Evolutionary conservation across 2,113 vertebrate genomes (phyloP), one percentile per base, ranked within the genome.

Genomic region (Lycaon pictus): DNA sequence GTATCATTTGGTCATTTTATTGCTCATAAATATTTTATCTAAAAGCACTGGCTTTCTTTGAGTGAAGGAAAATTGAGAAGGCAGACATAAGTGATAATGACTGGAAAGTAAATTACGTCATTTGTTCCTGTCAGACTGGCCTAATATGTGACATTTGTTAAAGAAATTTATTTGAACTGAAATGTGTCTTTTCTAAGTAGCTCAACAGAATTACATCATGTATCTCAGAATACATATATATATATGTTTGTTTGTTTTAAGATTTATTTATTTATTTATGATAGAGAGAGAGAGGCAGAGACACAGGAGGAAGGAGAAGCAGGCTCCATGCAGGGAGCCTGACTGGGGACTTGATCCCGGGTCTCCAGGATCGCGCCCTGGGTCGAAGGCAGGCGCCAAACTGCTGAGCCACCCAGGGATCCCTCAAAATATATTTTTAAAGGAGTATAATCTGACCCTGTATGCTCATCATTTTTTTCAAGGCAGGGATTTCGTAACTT

Each of bases 11-110:
- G 51, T 63, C 27, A 32, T 84, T 80, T 35, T 88, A 4, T 81
- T 94, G 63, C 53, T 96, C 32, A 16, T 74, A 69, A 92, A 71
- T 97, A 60, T 43, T 82, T 63, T 29, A 43, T 35, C 67, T 95
- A 77, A 87, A 92, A 37, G 60, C 88, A 89, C 65, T 55, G 60
- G 60, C 20, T 95, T 97, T 88, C 58, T 84, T 74, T 86, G 92
- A 93, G 67, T 81, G 48, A 93, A 77, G 65, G 67, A 83, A 84
- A 72, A 85, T 56, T 56, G 76, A 65, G 67, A 90, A 90, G 74
- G 56, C 76, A 93, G 48, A 23, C 29, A 22, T 53, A 65, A 77
- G 35, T 84, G 27, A 27, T 85, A 37, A 51, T 58, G 56, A 85
- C 2, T 53, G n/a, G 74, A 89, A 76, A 96, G 17, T 93, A 71